Conservation (phyloP, 2,113 vertebrate species). For the Lophius piscatorius region DNA sequence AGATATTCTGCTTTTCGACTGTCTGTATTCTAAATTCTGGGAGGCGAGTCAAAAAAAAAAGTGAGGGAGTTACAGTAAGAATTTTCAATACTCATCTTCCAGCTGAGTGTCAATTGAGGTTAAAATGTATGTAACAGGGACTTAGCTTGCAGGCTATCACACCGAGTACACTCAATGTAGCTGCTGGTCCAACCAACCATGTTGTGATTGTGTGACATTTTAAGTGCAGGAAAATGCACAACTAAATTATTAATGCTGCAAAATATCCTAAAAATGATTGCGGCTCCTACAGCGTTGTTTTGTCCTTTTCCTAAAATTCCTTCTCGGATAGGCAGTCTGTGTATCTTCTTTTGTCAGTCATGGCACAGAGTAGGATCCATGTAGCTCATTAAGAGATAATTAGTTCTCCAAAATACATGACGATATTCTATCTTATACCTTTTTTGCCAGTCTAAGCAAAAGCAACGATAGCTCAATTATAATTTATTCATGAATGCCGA, state of each 20-base stretch:
- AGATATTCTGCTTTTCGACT: no score
- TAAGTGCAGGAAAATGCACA: no score
- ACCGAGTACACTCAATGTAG: neutral
- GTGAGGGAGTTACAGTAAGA: no score
- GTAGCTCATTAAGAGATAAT: constrained; percentile 38
- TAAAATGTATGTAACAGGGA: no score
- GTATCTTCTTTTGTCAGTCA: neutral
- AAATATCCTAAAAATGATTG: neutral
- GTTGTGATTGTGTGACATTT: neutral
- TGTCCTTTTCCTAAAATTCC: neutral
- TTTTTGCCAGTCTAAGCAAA: constrained; percentile 36
- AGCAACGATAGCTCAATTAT: constrained; percentile 22
- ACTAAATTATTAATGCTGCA: no score
- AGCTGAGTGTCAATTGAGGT: no score
- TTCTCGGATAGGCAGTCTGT: neutral
- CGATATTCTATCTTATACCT: constrained; percentile 9
- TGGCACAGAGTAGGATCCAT: neutral
- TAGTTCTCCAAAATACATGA: constrained; percentile 34
- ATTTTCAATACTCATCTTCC: no score
- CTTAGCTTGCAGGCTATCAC: no score
- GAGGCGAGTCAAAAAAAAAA: no score
- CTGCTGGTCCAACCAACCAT: no score
- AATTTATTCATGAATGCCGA: constrained; percentile 43
- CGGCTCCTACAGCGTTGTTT: neutral
- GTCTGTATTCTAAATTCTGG: no score